Conservation (phyloP, 2,113 vertebrate species). For the Forbesichthys papilliferus region DNA sequence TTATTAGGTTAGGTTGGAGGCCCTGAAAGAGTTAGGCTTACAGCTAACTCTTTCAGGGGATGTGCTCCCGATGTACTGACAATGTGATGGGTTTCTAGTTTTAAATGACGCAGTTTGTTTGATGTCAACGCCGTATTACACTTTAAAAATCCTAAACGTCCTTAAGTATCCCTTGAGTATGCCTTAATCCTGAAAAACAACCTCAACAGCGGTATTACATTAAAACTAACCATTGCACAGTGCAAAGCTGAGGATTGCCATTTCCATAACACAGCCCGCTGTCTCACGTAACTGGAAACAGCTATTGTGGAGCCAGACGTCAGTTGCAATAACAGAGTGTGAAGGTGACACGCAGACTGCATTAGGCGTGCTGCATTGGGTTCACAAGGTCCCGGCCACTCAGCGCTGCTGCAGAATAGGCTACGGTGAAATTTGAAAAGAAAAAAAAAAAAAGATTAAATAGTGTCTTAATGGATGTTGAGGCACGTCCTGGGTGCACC, state of each 20-base stretch:
- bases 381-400: slow-evolving; percentile 8
- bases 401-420: slow-evolving; percentile 5
- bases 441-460: slow-evolving; percentile 2
- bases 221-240: not conserved
- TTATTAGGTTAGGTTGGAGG: no score
- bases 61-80: not conserved
- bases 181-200: no score
- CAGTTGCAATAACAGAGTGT: slow-evolving; percentile 17
- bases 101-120: no score
- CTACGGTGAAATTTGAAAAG: not conserved
- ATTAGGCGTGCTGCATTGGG: slow-evolving; percentile 15
- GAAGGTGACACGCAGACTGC: slow-evolving; percentile 48
- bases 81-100: not conserved
- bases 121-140: no score
- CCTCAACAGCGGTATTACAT: no score
- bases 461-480: not conserved
- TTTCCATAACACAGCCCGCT: slow-evolving; percentile 22
- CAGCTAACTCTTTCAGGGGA: not conserved
- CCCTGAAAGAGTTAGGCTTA: no score
- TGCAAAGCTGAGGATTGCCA: slow-evolving; percentile 8
- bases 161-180: no score
- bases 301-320: slow-evolving; percentile 15
- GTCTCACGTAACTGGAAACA: slow-evolving; percentile 19
- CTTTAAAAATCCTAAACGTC: no score
- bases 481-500: no score